These are phyloP conservation scores for Hippocampus zosterae DNA, from an alignment of 2,113 vertebrate species.

Conservation along the genomic window DNA sequence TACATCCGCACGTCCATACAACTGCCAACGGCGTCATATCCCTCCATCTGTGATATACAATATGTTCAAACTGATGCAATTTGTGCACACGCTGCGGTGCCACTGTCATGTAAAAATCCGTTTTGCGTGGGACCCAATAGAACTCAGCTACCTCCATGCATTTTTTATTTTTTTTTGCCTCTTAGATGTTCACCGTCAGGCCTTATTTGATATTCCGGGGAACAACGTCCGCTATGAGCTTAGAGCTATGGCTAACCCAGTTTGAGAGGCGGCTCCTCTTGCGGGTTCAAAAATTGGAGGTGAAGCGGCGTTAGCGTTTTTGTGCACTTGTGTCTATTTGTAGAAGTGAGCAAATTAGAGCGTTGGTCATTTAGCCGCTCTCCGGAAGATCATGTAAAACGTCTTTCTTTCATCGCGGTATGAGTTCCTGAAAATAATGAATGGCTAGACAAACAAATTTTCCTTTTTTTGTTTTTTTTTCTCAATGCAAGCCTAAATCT, in stretches of 20 bases:
- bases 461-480: background rate
- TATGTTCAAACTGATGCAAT: conserved; percentile 13
- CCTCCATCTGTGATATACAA: conserved; percentile 8
- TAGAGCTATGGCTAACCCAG: conserved; percentile 22
- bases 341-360: background rate
- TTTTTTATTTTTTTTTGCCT: conserved; percentile 18
- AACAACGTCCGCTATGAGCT: conserved; percentile 6
- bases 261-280: conserved; percentile 26
- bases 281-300: background rate
- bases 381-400: background rate
- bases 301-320: background rate
- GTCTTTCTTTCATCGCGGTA: background rate
- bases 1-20: conserved; percentile 17
- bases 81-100: conserved; percentile 1
- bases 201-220: conserved; percentile 22
- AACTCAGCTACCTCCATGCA: conserved; percentile 20
- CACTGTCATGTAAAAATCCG: conserved; percentile 21
- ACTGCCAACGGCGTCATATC: conserved; percentile 30
- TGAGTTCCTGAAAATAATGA: background rate
- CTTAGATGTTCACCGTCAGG: conserved; percentile 29
- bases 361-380: background rate
- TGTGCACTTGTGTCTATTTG: conserved; percentile 2
- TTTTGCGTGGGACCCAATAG: conserved; percentile 14
- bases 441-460: no score
- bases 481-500: background rate